Conservation (phyloP, 2,888 invertebrate genomes). For the Octodonta nipae region DNA sequence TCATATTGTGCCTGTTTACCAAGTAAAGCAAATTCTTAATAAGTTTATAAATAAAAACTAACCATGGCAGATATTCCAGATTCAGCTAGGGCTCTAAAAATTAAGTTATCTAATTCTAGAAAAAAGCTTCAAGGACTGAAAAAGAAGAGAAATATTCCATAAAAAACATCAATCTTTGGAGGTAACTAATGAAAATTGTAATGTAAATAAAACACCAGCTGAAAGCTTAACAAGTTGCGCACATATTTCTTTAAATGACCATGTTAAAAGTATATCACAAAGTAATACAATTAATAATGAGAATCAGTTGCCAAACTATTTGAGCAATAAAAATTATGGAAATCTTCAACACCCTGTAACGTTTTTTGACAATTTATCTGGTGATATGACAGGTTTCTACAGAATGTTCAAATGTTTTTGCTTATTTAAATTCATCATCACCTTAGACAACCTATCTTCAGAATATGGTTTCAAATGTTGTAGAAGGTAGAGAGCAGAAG, state of each 20-base stretch:
- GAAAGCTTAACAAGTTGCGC: conserved; percentile 23
- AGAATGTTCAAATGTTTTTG: conserved; percentile 6
- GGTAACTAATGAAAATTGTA: no score
- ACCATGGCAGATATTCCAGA: no score
- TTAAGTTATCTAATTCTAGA: no score
- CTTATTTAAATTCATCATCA: conserved; percentile 6
- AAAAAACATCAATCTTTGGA: no score
- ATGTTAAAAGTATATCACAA: conserved; percentile 6
- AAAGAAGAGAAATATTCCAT: no score
- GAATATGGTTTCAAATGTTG: conserved; percentile 9
- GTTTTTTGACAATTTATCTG: conserved; percentile 24
- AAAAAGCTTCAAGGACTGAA: no score
- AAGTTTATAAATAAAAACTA: no score
- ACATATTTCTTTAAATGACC: conserved; percentile 19
- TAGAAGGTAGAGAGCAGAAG: conserved; percentile 4
- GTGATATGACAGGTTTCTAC: no score
- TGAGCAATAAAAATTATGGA: no score
- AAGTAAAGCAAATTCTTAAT: no score
- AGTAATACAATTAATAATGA: conserved; percentile 2
- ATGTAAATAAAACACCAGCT: conserved; percentile 14
- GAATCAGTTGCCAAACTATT: conserved; percentile 21
- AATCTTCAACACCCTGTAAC: conserved; percentile 7
- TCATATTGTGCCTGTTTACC: no score
- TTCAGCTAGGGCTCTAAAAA: no score
- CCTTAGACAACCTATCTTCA: conserved; percentile 3